Conservation (phyloP, 2,113 vertebrate species). For the Ovis canadensis region DNA sequence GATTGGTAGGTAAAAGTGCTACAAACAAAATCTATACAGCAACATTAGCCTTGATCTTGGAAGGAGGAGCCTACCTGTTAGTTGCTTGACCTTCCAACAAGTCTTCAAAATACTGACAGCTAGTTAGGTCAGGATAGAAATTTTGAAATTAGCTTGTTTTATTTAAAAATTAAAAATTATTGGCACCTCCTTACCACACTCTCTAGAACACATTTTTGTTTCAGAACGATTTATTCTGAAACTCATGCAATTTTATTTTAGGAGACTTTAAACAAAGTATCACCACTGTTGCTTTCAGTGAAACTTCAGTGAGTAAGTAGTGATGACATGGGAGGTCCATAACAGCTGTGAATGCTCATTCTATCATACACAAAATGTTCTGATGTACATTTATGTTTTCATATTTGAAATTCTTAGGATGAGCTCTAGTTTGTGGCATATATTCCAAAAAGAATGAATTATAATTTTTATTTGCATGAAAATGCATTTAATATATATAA, state of each 20-base stretch:
- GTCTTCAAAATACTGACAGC: background rate
- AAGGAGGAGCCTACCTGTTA: background rate
- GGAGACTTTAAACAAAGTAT: background rate
- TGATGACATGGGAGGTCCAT: background rate
- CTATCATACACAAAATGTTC: background rate
- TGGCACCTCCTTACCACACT: background rate
- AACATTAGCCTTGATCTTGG: background rate
- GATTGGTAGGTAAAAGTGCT: background rate
- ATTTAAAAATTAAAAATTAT: background rate
- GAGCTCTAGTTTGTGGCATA: background rate
- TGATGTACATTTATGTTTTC: background rate
- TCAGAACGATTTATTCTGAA: background rate
- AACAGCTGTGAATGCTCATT: background rate
- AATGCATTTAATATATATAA: background rate
- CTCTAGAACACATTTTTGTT: background rate
- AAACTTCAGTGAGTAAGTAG: background rate
- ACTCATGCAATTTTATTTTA: background rate
- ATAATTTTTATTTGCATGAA: slow-evolving; percentile 39
- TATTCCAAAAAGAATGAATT: background rate
- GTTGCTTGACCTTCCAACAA: background rate
- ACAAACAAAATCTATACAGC: background rate
- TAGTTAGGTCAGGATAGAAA: background rate
- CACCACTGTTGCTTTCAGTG: background rate
- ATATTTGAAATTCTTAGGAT: slow-evolving; percentile 13
- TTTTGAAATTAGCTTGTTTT: background rate